Base-by-base conservation (phyloP, 2,888 invertebrate species). In the Operophtera brumata region DNA sequence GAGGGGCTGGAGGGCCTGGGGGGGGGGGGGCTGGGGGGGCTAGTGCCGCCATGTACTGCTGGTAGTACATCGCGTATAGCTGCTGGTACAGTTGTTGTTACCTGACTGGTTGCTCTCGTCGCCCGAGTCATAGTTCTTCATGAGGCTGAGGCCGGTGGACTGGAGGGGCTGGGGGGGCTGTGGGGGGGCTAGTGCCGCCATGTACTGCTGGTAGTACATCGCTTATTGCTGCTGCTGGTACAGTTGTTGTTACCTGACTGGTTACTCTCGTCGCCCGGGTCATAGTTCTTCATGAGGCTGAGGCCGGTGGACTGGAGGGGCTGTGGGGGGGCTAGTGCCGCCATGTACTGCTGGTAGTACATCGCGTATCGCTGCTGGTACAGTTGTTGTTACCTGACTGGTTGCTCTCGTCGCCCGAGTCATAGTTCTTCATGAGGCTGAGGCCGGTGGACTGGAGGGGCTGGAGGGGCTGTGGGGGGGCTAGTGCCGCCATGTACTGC, bases 61-160 rank as follows among this genome's bases (percentile, higher is more conserved):
- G 74, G 64, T 80, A 79, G 64, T 79, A 78, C 11, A 78, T 69
- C 1, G 78, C 71, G 61, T 78, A 78, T 45, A 80, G 80, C 20
- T 26, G 2, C 1, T 30, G 7, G 4, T 30, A 9, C 2, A 30
- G 8, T 30, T 30, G n/a, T 75, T 68, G 8, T 63, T 34, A 87
- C 88, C 88, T 1, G 83, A 81, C 0, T 70, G 71, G 25, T 90
- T 89, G 28, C 76, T 83, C 36, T 90, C 91, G 0, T 91, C 89
- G 61, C 91, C 92, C 0, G 92, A 91, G 39, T 91, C 91, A 59
- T 92, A 92, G 64, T 91, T 86, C 74, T 91, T 92, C 74, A 92
- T 92, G 56, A 93, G 80, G 51, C 92, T 91, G 53, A 90, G 80
- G 0, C 87, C 89, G 0, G 86, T 84, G 1, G 88, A 85, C 36